Conservation (phyloP, 2,888 invertebrate genomes). For the Leptarthrus brevirostris region DNA sequence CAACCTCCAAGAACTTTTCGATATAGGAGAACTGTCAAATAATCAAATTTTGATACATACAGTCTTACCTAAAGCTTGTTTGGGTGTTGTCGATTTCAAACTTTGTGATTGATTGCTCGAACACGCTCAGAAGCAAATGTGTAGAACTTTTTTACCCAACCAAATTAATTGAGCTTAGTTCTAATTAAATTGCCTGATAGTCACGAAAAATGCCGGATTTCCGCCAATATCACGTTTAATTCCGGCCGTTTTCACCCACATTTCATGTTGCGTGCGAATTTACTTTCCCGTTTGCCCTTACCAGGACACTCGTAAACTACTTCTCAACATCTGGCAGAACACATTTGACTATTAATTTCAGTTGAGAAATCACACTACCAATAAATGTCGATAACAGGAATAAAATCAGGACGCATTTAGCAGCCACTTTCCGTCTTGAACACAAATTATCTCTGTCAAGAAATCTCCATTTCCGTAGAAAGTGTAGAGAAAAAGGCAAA, state of each 20-base stretch:
- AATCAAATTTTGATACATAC: constrained; percentile 4
- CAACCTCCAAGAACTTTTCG: no score
- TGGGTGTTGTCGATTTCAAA: constrained; percentile 21
- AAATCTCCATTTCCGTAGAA: constrained; percentile 3
- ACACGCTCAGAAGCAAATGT: neutral
- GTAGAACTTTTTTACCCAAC: neutral
- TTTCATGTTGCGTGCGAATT: constrained; percentile 18
- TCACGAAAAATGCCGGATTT: constrained; percentile 12
- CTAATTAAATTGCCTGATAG: constrained; percentile 12
- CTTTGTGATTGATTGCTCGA: constrained; percentile 5
- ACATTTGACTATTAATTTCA: no score
- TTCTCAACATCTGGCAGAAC: no score
- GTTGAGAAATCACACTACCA: constrained; percentile 14
- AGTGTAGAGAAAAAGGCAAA: neutral
- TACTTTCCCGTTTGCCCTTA: neutral
- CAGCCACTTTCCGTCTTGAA: constrained; percentile 13
- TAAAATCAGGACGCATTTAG: constrained; percentile 27
- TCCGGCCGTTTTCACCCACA: neutral
- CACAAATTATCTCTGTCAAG: constrained; percentile 13
- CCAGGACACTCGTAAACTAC: no score
- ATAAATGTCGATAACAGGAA: constrained; percentile 21
- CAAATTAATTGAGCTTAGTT: neutral
- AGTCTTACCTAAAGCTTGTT: constrained; percentile 4
- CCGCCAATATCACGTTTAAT: neutral
- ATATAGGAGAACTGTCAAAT: neutral